Base-by-base conservation (phyloP, 92 coral and sea anemone genomes). In the Zoanthus gigantus region DNA sequence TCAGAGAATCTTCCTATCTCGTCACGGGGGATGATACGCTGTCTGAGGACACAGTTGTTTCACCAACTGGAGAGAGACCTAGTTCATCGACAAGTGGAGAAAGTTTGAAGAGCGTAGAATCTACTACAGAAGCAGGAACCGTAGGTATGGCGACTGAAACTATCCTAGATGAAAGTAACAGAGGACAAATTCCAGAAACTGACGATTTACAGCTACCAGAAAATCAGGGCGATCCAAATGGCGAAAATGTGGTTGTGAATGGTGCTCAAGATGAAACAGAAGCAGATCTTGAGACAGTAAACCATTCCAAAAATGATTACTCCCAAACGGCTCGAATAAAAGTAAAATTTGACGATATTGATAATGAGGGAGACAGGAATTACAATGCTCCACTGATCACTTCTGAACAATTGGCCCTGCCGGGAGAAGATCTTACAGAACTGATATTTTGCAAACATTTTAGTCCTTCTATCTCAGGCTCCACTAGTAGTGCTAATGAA, bases 401-500 rank as follows among this genome's bases (percentile, higher is more conserved):
- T 6, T 63, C 91, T 15, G 96, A 92, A 37, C 99, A 97, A 86
- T 91, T 97, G 56, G 88, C 94, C 2, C 72, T 88, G 50, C 95
- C 96, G 0, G 98, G 98, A 15, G 99, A 97, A 68, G 96, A 95
- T 85, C 88, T 97, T 13, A 86, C 99, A 7, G 95, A 95, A 50
- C 87, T 97, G 23, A 66, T 95, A 48, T 97, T 97, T 88, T 94
- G 97, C 77, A 96, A 96, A 75, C 98, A 97, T 77, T 97, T 94
- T 79, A 92, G 84, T 76, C 93, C 93, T 34, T 89, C 98, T 14
- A 63, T 80, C 34, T 85, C 91, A 34, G 89, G 92, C 34, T 74
- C 71, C 48, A 91, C 76, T 30, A 78, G 87, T 45, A 88, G 90
- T 73, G 87, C 91, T 32, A 86, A 86, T 34, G 92, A 90, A n/a